These are phyloP conservation scores for Petrolisthes manimaculis DNA, from an alignment of 2,888 invertebrate species.

Conservation along the genomic window DNA sequence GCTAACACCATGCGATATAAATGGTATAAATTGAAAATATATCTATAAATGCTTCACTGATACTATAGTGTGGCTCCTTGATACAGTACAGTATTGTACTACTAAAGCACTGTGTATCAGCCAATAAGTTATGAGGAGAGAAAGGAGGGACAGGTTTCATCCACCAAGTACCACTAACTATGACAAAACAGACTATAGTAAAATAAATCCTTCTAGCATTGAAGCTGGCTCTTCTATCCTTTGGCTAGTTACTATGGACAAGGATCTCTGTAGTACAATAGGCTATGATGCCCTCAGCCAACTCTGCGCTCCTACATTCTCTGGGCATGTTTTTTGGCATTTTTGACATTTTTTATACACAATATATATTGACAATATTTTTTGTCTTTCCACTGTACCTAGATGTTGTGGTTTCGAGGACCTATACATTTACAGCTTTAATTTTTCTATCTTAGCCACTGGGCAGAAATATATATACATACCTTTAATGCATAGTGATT, in stretches of 20 bases:
- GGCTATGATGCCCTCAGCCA: not conserved
- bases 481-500: not conserved
- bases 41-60: no score
- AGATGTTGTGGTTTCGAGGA: not conserved
- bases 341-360: not conserved
- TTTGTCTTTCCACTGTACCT: not conserved
- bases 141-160: no score
- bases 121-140: no score
- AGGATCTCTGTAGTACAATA: not conserved
- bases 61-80: no score
- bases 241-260: not conserved
- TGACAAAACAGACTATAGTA: no score
- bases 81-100: no score
- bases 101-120: no score
- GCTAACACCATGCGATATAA: no score
- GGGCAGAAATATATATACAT: not conserved
- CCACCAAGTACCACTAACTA: no score
- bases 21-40: no score
- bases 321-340: not conserved
- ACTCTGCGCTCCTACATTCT: not conserved
- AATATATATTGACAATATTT: not conserved
- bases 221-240: no score
- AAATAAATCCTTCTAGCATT: no score
- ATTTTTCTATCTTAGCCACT: not conserved
- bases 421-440: not conserved